Conservation (phyloP, 2,888 invertebrate species). For the Eudiplozoon nipponicum region DNA sequence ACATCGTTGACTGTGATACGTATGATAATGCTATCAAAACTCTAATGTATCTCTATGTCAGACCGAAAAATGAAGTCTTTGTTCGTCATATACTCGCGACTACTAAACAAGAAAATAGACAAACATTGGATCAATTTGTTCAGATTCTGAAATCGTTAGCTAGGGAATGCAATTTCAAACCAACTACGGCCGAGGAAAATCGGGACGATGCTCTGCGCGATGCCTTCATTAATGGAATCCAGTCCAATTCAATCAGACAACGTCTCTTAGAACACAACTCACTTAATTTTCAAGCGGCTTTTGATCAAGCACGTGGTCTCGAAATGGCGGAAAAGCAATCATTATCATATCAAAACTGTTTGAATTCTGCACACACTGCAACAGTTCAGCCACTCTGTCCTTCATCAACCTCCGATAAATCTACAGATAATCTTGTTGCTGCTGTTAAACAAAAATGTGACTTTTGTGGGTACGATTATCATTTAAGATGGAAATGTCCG, state of each 20-base stretch:
- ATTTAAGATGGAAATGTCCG: too few species aligned
- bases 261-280: constrained; percentile 3
- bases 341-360: too few species aligned
- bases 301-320: constrained; percentile 6
- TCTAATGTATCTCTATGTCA: constrained; percentile 1
- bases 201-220: constrained; percentile 5
- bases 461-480: too few species aligned
- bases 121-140: constrained; percentile 8
- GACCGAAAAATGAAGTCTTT: constrained; percentile 6
- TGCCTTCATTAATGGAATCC: constrained; percentile 7
- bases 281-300: background rate
- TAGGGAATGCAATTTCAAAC: constrained; percentile 4
- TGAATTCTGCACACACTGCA: too few species aligned
- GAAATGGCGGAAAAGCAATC: constrained; percentile 3
- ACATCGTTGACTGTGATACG: constrained; percentile 4
- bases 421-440: too few species aligned
- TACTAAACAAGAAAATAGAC: background rate
- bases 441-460: too few species aligned
- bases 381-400: too few species aligned
- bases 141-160: constrained; percentile 1
- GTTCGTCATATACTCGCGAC: constrained; percentile 3
- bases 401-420: too few species aligned
- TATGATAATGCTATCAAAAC: constrained; percentile 2
- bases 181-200: background rate
- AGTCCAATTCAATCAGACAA: constrained; percentile 3